phyloP scores from a whole-genome alignment of 2,797 vertebrate genomes.

The Centroberyx gerrardi region DNA sequence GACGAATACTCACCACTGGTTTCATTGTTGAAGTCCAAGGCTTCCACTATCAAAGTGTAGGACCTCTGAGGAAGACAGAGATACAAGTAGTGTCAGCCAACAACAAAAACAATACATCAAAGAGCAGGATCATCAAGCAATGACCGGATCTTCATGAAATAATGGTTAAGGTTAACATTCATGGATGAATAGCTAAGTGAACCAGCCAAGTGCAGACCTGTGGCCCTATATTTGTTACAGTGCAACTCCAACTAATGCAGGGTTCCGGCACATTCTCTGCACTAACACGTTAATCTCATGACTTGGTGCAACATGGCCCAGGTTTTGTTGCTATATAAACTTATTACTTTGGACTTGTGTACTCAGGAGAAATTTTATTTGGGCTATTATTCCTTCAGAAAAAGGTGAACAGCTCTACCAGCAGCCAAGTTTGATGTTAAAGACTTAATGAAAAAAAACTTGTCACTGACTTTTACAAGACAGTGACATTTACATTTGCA shows the following conservation, averaged over 20 bases:
- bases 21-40: constrained; percentile 96
- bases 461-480: too few species aligned
- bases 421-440: background rate
- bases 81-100: constrained; percentile 66
- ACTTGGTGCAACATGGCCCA: background rate
- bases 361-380: background rate
- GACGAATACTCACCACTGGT: constrained; percentile 84
- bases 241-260: background rate
- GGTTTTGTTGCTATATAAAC: too few species aligned
- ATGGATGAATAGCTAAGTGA: too few species aligned
- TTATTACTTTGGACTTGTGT: background rate
- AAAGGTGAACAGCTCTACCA: background rate
- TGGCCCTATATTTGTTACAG: background rate
- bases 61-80: constrained; percentile 90
- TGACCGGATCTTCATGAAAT: background rate
- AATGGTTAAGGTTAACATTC: background rate
- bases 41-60: constrained; percentile 97
- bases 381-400: too few species aligned
- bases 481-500: background rate
- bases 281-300: background rate
- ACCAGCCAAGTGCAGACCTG: too few species aligned
- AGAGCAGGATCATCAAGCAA: constrained; percentile 21
- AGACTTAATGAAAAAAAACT: background rate
- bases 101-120: constrained; percentile 25
- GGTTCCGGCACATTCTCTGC: background rate